Evolutionary conservation across 37 sponge, comb jelly and placozoan genomes (phyloP), one percentile per base, ranked within the genome.

Genomic region (Geodia barretti): DNA sequence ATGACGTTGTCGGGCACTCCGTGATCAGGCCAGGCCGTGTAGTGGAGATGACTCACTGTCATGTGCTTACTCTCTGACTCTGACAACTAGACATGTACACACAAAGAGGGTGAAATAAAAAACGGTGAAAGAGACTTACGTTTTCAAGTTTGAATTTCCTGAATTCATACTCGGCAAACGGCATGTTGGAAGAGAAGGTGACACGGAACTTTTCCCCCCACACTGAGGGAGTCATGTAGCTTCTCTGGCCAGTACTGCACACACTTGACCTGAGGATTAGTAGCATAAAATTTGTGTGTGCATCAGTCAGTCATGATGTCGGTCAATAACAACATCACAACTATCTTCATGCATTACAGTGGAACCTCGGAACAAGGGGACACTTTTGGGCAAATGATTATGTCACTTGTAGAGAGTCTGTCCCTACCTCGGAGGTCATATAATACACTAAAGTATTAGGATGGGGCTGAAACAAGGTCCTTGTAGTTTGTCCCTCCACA

Each of bases 21-120:
- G 58, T 89, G 90, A 39, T 89, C 86, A 14, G 90, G 90, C 90
- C 90, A 89, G 36, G 73, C 76, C 19, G 90, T 89, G 81, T 71
- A 89, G 62, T 77, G 81, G 70, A 86, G 87, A 47, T 89, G 90
- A 40, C 30, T 89, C 26, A 88, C 79, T 1, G 36, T 61, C 36
- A 85, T 79, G 17, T 30, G 34, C 36, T 30, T 2, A 47, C 11
- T 17, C 54, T 47, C 54, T 7, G 7, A 17, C 14, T 47, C 54
- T 47, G 54, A 7, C 14, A 47, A 17, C 54, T 47, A 47, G 7
- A 36, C 7, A 19, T 17, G 1, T 1, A 70, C 72, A 29, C 62
- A 25, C 36, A 70, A 36, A 62, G 73, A 54, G 71, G 60, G 7
- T 14, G 7, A 7, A 47, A 31, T 68, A 68, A 30, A 68, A 7